These are phyloP conservation scores for Agapornis canus DNA, from an alignment of 2,797 vertebrate genomes.

Conservation along the genomic window DNA sequence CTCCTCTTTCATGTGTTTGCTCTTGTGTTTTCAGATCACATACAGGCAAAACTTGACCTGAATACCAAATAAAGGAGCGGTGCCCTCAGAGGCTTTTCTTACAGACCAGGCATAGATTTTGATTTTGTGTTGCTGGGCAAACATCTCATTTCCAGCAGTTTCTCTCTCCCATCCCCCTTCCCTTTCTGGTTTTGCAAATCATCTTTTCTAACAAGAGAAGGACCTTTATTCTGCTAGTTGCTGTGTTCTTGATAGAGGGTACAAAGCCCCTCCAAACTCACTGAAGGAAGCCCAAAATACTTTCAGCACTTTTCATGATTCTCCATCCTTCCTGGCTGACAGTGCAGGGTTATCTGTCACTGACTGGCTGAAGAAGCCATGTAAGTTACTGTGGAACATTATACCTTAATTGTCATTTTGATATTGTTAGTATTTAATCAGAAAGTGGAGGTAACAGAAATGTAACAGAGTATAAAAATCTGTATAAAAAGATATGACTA, in stretches of 20 bases:
- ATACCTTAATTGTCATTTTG: not conserved
- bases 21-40: conserved; percentile 54
- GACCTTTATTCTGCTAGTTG: not conserved
- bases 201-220: not conserved
- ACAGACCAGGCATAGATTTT: conserved; percentile 14
- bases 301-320: not conserved
- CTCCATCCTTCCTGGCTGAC: not conserved
- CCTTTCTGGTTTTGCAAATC: not conserved
- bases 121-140: conserved; percentile 27
- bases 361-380: not conserved
- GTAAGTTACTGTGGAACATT: not conserved
- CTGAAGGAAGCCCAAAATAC: not conserved
- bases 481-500: not conserved
- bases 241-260: not conserved
- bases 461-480: not conserved
- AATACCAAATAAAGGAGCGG: conserved; percentile 26
- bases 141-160: conserved; percentile 18
- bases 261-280: not conserved
- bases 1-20: conserved; percentile 38
- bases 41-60: conserved; percentile 14
- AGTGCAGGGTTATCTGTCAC: not conserved
- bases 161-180: not conserved
- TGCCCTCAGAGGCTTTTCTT: conserved; percentile 24
- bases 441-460: not conserved
- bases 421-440: not conserved